phyloP scores from a whole-genome alignment of 1,140 invertebrate species.

The Dysdera silvatica region DNA sequence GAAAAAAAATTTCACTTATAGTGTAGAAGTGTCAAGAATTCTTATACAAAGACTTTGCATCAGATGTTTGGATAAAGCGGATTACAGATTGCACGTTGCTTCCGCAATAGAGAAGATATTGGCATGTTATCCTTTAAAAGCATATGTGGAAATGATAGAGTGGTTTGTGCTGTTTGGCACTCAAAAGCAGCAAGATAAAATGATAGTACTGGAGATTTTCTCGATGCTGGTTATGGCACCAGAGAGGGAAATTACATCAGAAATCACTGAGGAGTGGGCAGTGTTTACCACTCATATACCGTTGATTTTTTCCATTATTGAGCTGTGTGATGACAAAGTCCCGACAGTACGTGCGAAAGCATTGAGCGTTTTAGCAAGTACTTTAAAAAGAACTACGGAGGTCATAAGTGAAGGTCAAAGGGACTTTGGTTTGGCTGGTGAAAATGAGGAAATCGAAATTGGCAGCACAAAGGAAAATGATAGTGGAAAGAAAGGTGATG shows the following conservation, averaged over 20 bases:
- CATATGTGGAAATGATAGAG: constrained; percentile 45
- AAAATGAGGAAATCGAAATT: too few species aligned
- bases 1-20: constrained; percentile 40
- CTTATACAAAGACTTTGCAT: constrained; percentile 54
- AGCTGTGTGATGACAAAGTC: constrained; percentile 51
- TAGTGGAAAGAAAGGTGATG: too few species aligned
- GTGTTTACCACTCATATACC: constrained; percentile 40
- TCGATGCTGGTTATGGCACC: constrained; percentile 45
- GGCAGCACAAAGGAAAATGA: too few species aligned
- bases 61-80: constrained; percentile 52
- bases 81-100: constrained; percentile 51
- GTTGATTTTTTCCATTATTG: constrained; percentile 48
- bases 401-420: too few species aligned
- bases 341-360: constrained; percentile 53
- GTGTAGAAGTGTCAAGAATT: constrained; percentile 43
- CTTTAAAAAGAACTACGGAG: constrained; percentile 35
- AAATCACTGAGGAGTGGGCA: background rate
- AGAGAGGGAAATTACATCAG: constrained; percentile 28
- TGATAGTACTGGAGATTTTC: constrained; percentile 53
- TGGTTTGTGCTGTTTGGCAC: constrained; percentile 49
- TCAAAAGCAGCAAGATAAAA: constrained; percentile 48
- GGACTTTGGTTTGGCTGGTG: too few species aligned
- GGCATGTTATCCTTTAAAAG: constrained; percentile 39
- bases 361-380: constrained; percentile 46
- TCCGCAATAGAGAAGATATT: constrained; percentile 48